Base-by-base conservation (phyloP, 2,113 vertebrate genomes). In the Dasyprocta punctata region DNA sequence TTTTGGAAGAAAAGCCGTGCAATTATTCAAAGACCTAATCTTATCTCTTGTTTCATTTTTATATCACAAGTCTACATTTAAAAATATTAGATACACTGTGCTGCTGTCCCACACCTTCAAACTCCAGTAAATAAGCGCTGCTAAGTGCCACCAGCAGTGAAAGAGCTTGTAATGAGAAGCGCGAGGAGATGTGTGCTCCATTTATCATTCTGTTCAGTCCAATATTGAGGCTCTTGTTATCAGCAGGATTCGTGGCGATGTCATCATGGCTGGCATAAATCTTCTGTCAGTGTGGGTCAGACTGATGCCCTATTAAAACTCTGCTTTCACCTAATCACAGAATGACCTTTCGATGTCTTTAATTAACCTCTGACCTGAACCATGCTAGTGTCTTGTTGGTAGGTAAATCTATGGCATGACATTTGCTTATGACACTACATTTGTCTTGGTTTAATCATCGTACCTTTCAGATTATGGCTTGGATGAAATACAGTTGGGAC, bases 291-390 rank as follows among this genome's bases (percentile, higher is more conserved):
- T 98, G 98, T 98, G 99, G 99, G 98, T 99, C 98, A 92, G 98
- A 98, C 98, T 98, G 8, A 98, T 98, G 99, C 99, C 98, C 99
- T 99, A 99, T 99, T 99, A 99, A 98, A 98, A 98, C 98, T 98
- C 97, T 97, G 98, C 99, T 99, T 98, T 98, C 99, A 99, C 99
- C 98, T 99, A 99, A 99, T 99, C 99, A 99, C 98, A 85, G 96
- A 98, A 98, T 98, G 99, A 99, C 99, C 99, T 99, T 99, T 99
- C 98, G 89, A 99, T 99, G 99, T 99, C 99, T 99, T 99, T 99
- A 99, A 99, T 99, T 99, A 99, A 99, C 99, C 99, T 99, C 98
- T 99, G 99, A 99, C 99, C 99, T 98, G 97, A 98, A 98, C 98
- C 98, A 98, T 92, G 97, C 98, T 98, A 98, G 98, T 98, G 99